Evolutionary conservation across 2,113 vertebrate species (phyloP).

Genomic region (Mellivora capensis): DNA sequence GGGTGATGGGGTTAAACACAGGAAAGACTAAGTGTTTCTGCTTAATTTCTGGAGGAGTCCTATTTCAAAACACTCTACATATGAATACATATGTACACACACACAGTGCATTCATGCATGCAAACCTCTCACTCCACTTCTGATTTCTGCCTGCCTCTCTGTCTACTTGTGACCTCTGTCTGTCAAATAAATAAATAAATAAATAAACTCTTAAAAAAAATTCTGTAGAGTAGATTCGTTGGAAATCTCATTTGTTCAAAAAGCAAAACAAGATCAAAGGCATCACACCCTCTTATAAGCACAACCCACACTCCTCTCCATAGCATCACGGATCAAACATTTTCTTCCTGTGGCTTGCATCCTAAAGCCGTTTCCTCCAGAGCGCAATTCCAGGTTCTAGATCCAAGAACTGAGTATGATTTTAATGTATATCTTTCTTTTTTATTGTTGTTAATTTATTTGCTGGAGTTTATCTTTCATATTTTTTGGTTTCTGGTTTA

Average conservation of each 20-base stretch:
- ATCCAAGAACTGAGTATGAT: background rate
- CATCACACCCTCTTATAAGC: background rate
- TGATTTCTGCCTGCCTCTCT: no score
- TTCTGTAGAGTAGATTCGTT: background rate
- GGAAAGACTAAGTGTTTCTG: background rate
- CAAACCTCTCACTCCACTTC: background rate
- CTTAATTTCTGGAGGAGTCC: background rate
- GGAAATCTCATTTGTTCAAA: background rate
- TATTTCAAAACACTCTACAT: background rate
- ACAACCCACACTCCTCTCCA: background rate
- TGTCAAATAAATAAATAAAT: no score
- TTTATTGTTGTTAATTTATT: background rate
- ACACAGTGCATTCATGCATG: background rate
- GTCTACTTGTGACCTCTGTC: no score
- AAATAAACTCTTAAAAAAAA: no score
- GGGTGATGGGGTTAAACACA: background rate
- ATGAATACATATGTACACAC: background rate
- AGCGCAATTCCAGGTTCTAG: background rate
- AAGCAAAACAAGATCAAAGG: background rate
- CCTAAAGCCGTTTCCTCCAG: background rate
- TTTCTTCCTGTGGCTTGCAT: background rate
- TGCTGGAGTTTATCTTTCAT: background rate
- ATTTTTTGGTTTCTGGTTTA: conserved; percentile 14
- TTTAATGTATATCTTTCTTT: background rate
- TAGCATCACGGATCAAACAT: background rate